Percentiles rank a stretch among this genome's conserved stretches.
phyloP scores from a whole-genome alignment of 1,140 invertebrate species.

The Agrilus planipennis region DNA sequence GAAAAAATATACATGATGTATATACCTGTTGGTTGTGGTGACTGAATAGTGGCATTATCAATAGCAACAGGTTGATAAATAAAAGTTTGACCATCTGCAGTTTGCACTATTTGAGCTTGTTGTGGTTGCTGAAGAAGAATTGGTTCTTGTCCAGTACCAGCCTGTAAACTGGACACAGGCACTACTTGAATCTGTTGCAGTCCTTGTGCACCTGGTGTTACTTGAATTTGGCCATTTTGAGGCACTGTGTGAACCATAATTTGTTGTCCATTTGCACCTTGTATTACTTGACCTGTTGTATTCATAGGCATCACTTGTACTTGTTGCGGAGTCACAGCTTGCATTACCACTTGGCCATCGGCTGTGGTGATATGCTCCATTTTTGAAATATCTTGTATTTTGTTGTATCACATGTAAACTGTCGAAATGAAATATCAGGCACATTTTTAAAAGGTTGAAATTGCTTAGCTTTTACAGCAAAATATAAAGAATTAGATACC shows the following conservation, averaged over 20 bases:
- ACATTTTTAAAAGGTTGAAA: no score
- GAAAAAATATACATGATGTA: no score
- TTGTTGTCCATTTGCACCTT: constrained; percentile 34
- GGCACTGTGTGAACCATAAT: constrained; percentile 35
- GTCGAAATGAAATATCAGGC: neutral
- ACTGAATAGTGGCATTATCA: constrained; percentile 41
- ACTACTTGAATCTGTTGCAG: constrained; percentile 51
- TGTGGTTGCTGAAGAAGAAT: constrained; percentile 47
- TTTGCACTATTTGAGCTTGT: constrained; percentile 76
- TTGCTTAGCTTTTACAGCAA: no score
- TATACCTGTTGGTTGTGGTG: constrained; percentile 45
- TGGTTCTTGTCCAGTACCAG: constrained; percentile 40
- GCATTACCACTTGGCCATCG: constrained; percentile 33
- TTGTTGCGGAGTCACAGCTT: constrained; percentile 27
- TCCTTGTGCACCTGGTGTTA: constrained; percentile 42
- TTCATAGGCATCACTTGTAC: constrained; percentile 34
- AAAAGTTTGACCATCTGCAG: constrained; percentile 85
- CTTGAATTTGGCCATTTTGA: constrained; percentile 44
- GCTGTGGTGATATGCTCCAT: constrained; percentile 32
- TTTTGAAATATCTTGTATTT: neutral
- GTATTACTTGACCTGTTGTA: constrained; percentile 31
- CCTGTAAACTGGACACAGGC: constrained; percentile 46
- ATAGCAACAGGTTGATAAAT: constrained; percentile 73
- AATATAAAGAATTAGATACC: no score
- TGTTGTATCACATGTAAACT: neutral